Conservation (phyloP, 2,888 invertebrate species). For the Homarus gammarus region DNA sequence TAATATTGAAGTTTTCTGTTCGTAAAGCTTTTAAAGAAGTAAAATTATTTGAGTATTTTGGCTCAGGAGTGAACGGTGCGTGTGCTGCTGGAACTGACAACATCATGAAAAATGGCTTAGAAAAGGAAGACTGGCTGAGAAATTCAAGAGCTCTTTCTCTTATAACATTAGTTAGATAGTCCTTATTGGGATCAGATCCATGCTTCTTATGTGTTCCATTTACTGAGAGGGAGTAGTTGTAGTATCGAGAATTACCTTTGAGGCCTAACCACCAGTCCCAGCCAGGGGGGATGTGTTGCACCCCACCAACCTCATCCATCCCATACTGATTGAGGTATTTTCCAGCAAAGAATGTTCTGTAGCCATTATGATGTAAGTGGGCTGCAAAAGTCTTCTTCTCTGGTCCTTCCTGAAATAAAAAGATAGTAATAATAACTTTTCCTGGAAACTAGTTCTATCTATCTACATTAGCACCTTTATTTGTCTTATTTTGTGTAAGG, state of each 20-base stretch:
- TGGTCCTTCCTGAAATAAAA: slow-evolving; percentile 78
- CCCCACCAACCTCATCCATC: slow-evolving; percentile 82
- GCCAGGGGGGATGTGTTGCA: slow-evolving; percentile 87
- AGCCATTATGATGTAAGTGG: slow-evolving; percentile 84
- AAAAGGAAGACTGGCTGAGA: slow-evolving; percentile 75
- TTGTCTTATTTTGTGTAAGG: too few species aligned
- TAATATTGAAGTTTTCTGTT: slow-evolving; percentile 83
- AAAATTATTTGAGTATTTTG: slow-evolving; percentile 85
- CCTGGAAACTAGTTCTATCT: too few species aligned
- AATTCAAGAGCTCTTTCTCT: slow-evolving; percentile 80
- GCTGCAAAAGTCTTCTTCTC: slow-evolving; percentile 87
- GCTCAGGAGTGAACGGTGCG: slow-evolving; percentile 90
- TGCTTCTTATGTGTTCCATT: slow-evolving; percentile 86
- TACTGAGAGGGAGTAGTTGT: slow-evolving; percentile 91
- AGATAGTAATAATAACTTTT: too few species aligned
- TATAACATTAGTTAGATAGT: slow-evolving; percentile 92
- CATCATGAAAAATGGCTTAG: slow-evolving; percentile 88
- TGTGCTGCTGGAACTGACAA: slow-evolving; percentile 93
- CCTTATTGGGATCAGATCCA: slow-evolving; percentile 81
- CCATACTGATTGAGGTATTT: slow-evolving; percentile 94
- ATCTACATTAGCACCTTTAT: too few species aligned
- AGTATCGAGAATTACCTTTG: slow-evolving; percentile 95
- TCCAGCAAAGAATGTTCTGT: slow-evolving; percentile 93
- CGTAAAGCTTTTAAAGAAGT: slow-evolving; percentile 83
- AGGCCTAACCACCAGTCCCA: slow-evolving; percentile 94